Conservation (phyloP, 2,113 vertebrate species). For the Gnathonemus longibarbis region DNA sequence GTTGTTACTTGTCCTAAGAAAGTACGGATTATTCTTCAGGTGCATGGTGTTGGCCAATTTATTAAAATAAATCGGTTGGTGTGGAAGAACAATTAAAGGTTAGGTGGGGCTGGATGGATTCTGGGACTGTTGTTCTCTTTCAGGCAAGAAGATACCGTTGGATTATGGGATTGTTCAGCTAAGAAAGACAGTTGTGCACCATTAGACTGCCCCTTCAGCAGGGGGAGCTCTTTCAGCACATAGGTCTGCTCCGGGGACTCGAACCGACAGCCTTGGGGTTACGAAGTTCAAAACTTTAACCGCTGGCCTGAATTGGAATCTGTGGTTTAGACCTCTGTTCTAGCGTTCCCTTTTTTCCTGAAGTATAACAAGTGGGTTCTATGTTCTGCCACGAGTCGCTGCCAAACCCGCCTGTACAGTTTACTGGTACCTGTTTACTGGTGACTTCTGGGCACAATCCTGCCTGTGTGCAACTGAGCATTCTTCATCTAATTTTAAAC, state of each 20-base stretch:
- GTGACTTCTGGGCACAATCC: background rate
- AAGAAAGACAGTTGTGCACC: background rate
- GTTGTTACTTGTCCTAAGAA: background rate
- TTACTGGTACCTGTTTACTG: background rate
- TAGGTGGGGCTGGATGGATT: background rate
- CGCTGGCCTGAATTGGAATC: background rate
- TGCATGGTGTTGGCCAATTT: background rate
- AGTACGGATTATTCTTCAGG: background rate
- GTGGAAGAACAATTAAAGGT: background rate
- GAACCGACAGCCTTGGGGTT: background rate
- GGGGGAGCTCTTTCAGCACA: background rate
- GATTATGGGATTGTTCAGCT: background rate
- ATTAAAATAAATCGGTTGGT: background rate
- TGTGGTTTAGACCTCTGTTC: background rate
- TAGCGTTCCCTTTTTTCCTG: background rate
- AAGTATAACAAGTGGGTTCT: background rate
- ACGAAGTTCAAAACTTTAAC: background rate
- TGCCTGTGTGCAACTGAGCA: constrained; percentile 14
- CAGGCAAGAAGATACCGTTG: background rate
- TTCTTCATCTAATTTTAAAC: background rate
- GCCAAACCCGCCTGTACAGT: background rate
- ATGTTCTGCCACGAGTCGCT: background rate
- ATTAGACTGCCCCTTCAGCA: background rate
- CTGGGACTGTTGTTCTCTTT: background rate
- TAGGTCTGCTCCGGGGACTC: background rate